Evolutionary conservation across 2,888 invertebrate genomes (phyloP).

Genomic region (Sinotaia quadrata): DNA sequence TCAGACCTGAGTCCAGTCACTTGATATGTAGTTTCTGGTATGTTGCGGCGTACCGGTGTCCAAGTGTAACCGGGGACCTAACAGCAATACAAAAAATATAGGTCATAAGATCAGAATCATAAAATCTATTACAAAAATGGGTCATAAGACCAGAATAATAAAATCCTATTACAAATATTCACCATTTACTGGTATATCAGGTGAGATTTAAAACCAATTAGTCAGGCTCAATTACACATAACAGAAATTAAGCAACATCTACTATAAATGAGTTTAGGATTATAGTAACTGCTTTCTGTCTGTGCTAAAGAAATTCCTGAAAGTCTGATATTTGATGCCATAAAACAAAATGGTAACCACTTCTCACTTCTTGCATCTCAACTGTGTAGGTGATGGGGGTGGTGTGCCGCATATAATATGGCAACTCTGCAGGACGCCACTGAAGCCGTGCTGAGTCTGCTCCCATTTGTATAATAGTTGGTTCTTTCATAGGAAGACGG

Average conservation of each 20-base stretch:
- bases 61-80: slow-evolving; percentile 52
- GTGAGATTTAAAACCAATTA: too few relatives aligned
- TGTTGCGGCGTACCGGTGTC: slow-evolving; percentile 76
- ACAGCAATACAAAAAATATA: neutral
- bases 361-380: slow-evolving; percentile 48
- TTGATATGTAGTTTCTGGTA: slow-evolving; percentile 59
- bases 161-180: neutral
- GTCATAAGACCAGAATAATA: neutral
- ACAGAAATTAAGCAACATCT: too few relatives aligned
- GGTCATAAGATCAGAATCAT: slow-evolving; percentile 1
- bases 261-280: too few relatives aligned
- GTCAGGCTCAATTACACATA: too few relatives aligned
- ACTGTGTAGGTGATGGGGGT: slow-evolving; percentile 57
- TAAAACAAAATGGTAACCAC: too few relatives aligned
- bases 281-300: too few relatives aligned
- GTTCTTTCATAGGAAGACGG: slow-evolving; percentile 51
- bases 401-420: slow-evolving; percentile 48
- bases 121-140: neutral
- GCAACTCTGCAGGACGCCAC: slow-evolving; percentile 62
- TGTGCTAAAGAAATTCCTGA: too few relatives aligned
- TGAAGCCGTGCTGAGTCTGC: slow-evolving; percentile 56
- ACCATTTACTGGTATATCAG: neutral
- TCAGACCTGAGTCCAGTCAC: slow-evolving; percentile 57
- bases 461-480: slow-evolving; percentile 48
- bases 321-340: too few relatives aligned